phyloP scores from a whole-genome alignment of 64 coral and sea anemone genomes.

The Hydrozoanthus tunicans region DNA sequence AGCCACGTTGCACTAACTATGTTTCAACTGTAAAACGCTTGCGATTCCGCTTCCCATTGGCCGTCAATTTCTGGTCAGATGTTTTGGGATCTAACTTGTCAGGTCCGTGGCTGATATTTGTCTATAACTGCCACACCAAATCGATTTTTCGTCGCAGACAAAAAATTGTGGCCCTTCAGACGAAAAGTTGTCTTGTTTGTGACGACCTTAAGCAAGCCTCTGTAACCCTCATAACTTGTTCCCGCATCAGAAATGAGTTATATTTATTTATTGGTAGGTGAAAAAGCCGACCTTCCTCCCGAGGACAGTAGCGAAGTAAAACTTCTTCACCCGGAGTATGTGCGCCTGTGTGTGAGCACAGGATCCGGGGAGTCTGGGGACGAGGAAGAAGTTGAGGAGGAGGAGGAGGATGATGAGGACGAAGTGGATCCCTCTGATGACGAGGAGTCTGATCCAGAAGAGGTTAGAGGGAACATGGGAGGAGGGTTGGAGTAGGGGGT shows the following conservation, averaged over 20 bases:
- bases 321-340: slow-evolving; percentile 21
- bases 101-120: too few relatives aligned
- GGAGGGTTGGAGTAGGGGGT: background rate
- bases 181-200: too few relatives aligned
- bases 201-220: too few relatives aligned
- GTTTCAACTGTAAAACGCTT: too few relatives aligned
- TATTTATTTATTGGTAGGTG: background rate
- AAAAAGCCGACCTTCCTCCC: slow-evolving; percentile 26
- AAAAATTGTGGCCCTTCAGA: too few relatives aligned
- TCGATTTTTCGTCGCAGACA: too few relatives aligned
- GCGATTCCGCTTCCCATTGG: too few relatives aligned
- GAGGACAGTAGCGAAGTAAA: slow-evolving; percentile 36
- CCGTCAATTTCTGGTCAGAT: too few relatives aligned
- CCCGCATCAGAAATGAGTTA: background rate
- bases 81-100: too few relatives aligned
- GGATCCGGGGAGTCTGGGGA: background rate
- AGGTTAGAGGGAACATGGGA: background rate
- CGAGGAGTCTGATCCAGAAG: background rate
- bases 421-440: slow-evolving; percentile 9
- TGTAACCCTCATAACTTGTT: background rate
- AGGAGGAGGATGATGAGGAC: background rate
- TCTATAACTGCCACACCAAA: too few relatives aligned
- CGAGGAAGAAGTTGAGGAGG: background rate
- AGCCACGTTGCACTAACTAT: too few relatives aligned
- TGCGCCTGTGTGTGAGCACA: slow-evolving; percentile 23